Evolutionary conservation across 2,888 invertebrate genomes (phyloP).

Genomic region (Rhagophthalmus giganteus): DNA sequence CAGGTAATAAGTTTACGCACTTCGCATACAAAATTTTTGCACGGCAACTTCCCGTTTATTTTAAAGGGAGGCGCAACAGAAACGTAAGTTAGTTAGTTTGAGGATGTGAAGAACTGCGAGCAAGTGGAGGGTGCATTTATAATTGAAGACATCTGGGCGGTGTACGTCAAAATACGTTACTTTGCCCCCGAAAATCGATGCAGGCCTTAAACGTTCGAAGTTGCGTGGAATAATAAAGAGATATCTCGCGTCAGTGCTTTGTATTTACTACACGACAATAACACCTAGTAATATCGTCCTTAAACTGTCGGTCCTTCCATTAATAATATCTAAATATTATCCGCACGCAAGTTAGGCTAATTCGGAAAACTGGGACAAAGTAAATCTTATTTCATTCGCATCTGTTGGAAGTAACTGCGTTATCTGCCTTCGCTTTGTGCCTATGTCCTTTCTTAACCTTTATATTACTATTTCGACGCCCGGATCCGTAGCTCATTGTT

Average conservation of each 20-base stretch:
- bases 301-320: slow-evolving; percentile 36
- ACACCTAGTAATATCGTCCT: slow-evolving; percentile 38
- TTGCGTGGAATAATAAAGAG: too few relatives aligned
- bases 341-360: background rate
- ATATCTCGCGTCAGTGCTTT: slow-evolving; percentile 38
- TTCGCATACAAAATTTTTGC: too few relatives aligned
- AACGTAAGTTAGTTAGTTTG: too few relatives aligned
- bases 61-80: too few relatives aligned
- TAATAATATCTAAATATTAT: background rate
- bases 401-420: background rate
- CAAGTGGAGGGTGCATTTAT: slow-evolving; percentile 45
- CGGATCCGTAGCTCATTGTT: too few relatives aligned
- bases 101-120: too few relatives aligned
- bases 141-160: slow-evolving; percentile 37
- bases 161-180: too few relatives aligned
- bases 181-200: too few relatives aligned
- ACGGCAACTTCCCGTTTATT: too few relatives aligned
- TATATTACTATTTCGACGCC: background rate
- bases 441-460: background rate
- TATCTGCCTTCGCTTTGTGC: background rate
- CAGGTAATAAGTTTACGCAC: too few relatives aligned
- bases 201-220: too few relatives aligned
- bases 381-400: background rate
- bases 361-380: background rate
- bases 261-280: slow-evolving; percentile 37